Evolutionary conservation across 2,888 invertebrate species (phyloP).

Genomic region (Pristionchus arcanus): DNA sequence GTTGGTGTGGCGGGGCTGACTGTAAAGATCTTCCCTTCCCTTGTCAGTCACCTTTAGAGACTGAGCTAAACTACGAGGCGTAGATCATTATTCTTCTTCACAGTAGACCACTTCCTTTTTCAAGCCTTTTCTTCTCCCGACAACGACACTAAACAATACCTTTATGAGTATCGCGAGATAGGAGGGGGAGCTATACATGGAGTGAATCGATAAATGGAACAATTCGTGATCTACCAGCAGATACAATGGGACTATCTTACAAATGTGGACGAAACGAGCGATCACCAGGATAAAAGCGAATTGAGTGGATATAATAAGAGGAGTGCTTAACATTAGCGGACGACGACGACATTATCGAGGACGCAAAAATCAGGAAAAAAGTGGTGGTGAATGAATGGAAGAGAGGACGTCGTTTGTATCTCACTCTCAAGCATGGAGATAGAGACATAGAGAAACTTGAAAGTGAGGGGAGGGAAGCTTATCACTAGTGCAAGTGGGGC

Average conservation of each 20-base stretch:
- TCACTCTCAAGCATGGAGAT: not conserved
- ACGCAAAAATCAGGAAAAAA: not conserved
- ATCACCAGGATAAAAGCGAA: constrained; percentile 25
- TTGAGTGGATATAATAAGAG: not conserved
- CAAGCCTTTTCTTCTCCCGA: not conserved
- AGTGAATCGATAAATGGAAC: constrained; percentile 8
- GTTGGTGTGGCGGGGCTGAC: not conserved
- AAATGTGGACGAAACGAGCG: not conserved
- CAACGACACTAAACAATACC: constrained; percentile 20
- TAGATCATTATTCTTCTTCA: not conserved
- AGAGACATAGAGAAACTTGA: constrained; percentile 30
- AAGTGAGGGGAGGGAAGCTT: not conserved
- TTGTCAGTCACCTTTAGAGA: not conserved
- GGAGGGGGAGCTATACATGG: constrained; percentile 1
- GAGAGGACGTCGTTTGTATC: constrained; percentile 23
- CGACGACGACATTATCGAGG: not conserved
- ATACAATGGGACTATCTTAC: not conserved
- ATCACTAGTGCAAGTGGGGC: constrained; percentile 30
- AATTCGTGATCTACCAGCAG: constrained; percentile 32
- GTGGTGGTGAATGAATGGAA: constrained; percentile 4
- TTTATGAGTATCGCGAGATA: constrained; percentile 20
- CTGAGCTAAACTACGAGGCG: not conserved
- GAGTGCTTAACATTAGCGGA: not conserved
- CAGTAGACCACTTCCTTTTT: constrained; percentile 2
- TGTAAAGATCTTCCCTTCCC: not conserved